A percentile compares a stretch with the other conserved stretches of the same genome.
These are phyloP conservation scores for Phylloscopus collybita DNA, from an alignment of 2,797 vertebrate genomes.

Conservation along the genomic window DNA sequence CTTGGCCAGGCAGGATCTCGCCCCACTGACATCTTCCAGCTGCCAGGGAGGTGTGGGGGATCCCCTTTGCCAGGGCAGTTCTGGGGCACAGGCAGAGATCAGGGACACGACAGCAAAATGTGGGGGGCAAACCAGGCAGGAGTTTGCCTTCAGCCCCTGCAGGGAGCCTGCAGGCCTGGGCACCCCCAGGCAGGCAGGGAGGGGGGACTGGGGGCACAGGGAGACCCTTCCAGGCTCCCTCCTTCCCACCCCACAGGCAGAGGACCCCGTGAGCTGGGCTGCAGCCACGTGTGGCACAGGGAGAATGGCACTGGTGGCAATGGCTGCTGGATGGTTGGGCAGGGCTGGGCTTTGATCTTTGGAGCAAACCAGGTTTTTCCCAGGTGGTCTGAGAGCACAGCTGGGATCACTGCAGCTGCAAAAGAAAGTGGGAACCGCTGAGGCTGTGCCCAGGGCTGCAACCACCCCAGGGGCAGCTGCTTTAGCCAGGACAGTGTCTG, in stretches of 20 bases:
- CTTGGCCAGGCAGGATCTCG: neutral
- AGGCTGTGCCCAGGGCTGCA: neutral
- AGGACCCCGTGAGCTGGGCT: neutral
- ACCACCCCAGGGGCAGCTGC: neutral
- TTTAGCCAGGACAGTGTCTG: neutral
- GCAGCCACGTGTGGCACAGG: neutral
- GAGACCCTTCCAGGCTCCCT: constrained; percentile 20
- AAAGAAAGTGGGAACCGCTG: constrained; percentile 22
- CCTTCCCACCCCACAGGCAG: constrained; percentile 24
- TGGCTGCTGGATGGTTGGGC: neutral
- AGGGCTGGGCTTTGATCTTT: constrained; percentile 46
- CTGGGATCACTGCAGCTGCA: constrained; percentile 34
- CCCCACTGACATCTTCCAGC: neutral
- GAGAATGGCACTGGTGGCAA: neutral
- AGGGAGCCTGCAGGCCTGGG: neutral
- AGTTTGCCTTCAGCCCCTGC: neutral
- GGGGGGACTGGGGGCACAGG: neutral
- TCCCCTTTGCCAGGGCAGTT: neutral
- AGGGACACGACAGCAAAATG: neutral
- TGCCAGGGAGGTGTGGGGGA: neutral
- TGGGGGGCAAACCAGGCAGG: neutral
- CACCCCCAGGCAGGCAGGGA: neutral
- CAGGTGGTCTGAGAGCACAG: neutral
- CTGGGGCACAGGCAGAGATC: neutral
- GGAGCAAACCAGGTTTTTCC: neutral